Evolutionary conservation across 2,888 invertebrate genomes (phyloP).

Genomic region (Machimus atricapillus): DNA sequence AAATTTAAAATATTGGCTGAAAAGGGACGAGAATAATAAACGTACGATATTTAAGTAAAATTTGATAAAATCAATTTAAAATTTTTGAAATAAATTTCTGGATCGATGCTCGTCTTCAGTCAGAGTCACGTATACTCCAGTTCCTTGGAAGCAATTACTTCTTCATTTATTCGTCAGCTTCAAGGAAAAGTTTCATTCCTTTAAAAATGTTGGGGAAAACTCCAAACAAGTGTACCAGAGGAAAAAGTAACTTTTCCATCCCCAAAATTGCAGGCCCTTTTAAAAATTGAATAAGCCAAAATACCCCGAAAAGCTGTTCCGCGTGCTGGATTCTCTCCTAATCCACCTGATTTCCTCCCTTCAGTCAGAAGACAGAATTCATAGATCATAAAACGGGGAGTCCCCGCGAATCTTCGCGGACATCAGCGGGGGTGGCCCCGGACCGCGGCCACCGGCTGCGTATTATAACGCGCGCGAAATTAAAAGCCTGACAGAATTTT

Average conservation of each 20-base stretch:
- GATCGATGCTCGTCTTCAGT: not conserved
- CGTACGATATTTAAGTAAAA: not conserved
- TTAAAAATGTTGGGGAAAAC: not conserved
- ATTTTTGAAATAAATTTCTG: not conserved
- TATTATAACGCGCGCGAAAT: not conserved
- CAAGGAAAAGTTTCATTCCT: not conserved
- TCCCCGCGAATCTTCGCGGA: not conserved
- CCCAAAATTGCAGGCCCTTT: not conserved
- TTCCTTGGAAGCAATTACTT: not conserved
- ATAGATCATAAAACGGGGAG: not conserved
- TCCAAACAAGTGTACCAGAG: not conserved
- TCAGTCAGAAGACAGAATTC: not conserved
- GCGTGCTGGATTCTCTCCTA: not conserved
- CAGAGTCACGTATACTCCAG: not conserved
- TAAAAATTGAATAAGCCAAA: not conserved
- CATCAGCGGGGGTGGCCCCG: no score
- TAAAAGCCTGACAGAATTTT: conserved; percentile 27
- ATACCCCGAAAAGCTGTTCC: not conserved
- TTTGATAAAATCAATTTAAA: not conserved
- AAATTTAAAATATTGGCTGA: no score
- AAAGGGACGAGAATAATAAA: not conserved
- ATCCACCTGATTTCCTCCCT: not conserved
- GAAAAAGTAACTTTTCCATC: not conserved
- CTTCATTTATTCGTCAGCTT: not conserved
- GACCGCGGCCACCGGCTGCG: not conserved